Conservation (phyloP, 2,888 invertebrate genomes). For the Zygaena filipendulae region DNA sequence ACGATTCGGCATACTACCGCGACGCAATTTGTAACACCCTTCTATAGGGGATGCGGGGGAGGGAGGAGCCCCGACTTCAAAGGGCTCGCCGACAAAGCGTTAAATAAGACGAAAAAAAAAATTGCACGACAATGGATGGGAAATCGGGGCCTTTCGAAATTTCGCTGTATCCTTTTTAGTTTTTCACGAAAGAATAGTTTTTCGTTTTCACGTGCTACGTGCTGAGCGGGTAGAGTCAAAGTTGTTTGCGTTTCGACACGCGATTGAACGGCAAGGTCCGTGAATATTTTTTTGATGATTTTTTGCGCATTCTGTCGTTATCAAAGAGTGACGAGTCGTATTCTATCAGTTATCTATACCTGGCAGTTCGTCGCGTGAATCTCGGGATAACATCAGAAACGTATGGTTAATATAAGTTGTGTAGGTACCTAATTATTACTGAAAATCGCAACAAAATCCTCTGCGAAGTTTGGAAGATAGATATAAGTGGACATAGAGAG, state of each 20-base stretch:
- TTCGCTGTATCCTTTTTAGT: constrained; percentile 43
- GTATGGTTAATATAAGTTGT: too few relatives aligned
- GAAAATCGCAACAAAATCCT: too few relatives aligned
- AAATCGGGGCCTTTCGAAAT: constrained; percentile 54
- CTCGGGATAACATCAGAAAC: too few relatives aligned
- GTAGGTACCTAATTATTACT: too few relatives aligned
- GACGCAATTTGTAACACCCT: constrained; percentile 63
- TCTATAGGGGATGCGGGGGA: constrained; percentile 24
- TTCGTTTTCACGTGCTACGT: constrained; percentile 19
- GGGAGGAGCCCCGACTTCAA: constrained; percentile 59
- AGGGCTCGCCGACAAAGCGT: constrained; percentile 64
- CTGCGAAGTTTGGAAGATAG: too few relatives aligned
- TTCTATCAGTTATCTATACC: too few relatives aligned
- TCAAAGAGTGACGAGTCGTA: too few relatives aligned
- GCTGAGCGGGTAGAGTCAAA: too few relatives aligned
- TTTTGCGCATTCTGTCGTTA: too few relatives aligned
- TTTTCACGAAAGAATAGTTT: constrained; percentile 38
- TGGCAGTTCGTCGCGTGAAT: too few relatives aligned
- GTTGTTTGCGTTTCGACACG: constrained; percentile 6
- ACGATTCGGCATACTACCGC: constrained; percentile 48
- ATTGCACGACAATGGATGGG: constrained; percentile 57
- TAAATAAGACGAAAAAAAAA: constrained; percentile 66
- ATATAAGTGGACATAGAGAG: too few relatives aligned
- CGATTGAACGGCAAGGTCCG: background rate
- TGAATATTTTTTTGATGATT: too few relatives aligned